phyloP scores from a whole-genome alignment of 2,797 vertebrate species.

The Micropoecilia bifurca region DNA sequence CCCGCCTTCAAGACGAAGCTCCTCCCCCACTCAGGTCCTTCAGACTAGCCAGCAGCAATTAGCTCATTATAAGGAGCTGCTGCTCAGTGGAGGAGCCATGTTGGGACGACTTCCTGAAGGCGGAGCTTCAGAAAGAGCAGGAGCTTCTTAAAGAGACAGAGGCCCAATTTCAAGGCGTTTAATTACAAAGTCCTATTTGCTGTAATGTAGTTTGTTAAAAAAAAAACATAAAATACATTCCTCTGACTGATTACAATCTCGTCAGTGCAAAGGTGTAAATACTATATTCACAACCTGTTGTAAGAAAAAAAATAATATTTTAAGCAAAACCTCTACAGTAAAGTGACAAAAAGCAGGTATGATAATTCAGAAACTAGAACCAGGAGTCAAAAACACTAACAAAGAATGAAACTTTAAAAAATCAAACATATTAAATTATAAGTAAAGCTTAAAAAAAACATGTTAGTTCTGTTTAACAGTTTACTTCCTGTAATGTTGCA shows the following conservation, averaged over 20 bases:
- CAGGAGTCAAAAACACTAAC: neutral
- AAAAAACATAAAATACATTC: neutral
- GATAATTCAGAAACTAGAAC: neutral
- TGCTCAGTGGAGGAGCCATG: no score
- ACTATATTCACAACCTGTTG: no score
- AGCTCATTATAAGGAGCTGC: no score
- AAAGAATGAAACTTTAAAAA: neutral
- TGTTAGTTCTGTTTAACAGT: neutral
- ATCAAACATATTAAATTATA: neutral
- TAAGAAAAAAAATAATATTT: neutral
- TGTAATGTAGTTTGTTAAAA: neutral
- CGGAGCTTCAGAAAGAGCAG: no score
- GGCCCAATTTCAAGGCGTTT: no score
- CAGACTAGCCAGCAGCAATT: no score
- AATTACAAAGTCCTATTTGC: no score
- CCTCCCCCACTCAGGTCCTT: no score
- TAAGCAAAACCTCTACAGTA: neutral
- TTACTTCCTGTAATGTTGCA: neutral
- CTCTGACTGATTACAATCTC: neutral
- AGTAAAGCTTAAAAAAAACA: neutral
- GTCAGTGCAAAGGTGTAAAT: neutral
- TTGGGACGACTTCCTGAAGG: no score
- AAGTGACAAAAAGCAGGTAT: neutral
- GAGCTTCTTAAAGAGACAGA: no score
- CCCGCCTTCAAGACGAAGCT: no score